Percentiles rank a stretch among this genome's conserved stretches.
These are phyloP conservation scores for Sphecodes monilicornis DNA, from an alignment of 2,888 invertebrate species.

Conservation along the genomic window DNA sequence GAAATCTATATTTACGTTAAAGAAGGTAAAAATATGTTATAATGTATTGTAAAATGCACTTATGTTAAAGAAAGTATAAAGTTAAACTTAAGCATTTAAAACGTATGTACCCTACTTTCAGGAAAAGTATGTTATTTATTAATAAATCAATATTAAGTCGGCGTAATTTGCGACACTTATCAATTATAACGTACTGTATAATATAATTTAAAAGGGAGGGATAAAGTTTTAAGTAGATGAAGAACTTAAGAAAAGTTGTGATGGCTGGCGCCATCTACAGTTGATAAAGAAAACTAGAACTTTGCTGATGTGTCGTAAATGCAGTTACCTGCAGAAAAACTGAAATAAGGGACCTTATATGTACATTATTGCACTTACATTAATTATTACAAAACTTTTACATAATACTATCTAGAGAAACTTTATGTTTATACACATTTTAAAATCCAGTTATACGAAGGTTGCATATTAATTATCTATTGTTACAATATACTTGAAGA, in stretches of 20 bases:
- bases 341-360: background rate
- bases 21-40: too few species aligned
- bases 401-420: background rate
- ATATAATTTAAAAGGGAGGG: background rate
- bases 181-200: background rate
- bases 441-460: too few species aligned
- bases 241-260: background rate
- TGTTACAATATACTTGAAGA: too few species aligned
- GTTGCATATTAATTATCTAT: too few species aligned
- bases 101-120: too few species aligned
- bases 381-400: background rate
- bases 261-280: constrained; percentile 52
- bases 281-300: constrained; percentile 4
- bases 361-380: background rate
- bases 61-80: too few species aligned
- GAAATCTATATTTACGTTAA: too few species aligned
- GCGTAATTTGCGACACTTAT: too few species aligned
- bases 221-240: background rate
- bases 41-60: too few species aligned
- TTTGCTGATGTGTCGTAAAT: constrained; percentile 23
- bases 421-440: background rate
- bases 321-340: constrained; percentile 44
- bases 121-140: too few species aligned
- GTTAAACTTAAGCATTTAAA: too few species aligned
- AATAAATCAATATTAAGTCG: too few species aligned